Conservation (phyloP, 2,797 vertebrate genomes). For the Picus viridis region DNA sequence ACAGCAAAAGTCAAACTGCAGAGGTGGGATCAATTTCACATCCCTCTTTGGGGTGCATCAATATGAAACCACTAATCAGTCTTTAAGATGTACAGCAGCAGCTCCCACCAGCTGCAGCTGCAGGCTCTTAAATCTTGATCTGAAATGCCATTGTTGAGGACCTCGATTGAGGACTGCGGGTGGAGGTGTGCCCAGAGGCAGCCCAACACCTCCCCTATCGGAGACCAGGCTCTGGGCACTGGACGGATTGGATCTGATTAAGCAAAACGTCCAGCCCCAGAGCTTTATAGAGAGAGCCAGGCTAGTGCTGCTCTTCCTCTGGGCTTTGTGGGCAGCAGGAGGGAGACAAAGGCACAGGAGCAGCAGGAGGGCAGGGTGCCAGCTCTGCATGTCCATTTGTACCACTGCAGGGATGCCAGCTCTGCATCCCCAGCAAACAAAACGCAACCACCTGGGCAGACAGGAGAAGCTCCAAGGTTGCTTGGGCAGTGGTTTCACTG, state of each 20-base stretch:
- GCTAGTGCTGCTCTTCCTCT: background rate
- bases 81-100: fast-evolving
- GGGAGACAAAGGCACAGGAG: fast-evolving
- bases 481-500: fast-evolving
- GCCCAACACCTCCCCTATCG: background rate
- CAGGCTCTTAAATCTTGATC: too few relatives aligned
- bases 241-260: background rate
- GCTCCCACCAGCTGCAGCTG: fast-evolving
- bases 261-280: background rate
- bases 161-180: fast-evolving
- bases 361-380: background rate
- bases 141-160: too few relatives aligned
- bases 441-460: background rate
- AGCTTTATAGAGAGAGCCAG: fast-evolving
- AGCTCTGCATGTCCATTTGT: background rate
- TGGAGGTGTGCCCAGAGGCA: background rate
- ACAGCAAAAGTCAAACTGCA: background rate
- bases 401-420: background rate
- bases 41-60: background rate
- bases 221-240: fast-evolving
- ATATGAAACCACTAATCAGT: background rate
- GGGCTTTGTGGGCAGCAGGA: background rate
- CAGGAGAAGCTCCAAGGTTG: background rate
- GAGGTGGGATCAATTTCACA: fast-evolving
- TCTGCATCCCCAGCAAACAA: background rate